Conservation (phyloP, 2,113 vertebrate species). For the Oreocharis arfaki region DNA sequence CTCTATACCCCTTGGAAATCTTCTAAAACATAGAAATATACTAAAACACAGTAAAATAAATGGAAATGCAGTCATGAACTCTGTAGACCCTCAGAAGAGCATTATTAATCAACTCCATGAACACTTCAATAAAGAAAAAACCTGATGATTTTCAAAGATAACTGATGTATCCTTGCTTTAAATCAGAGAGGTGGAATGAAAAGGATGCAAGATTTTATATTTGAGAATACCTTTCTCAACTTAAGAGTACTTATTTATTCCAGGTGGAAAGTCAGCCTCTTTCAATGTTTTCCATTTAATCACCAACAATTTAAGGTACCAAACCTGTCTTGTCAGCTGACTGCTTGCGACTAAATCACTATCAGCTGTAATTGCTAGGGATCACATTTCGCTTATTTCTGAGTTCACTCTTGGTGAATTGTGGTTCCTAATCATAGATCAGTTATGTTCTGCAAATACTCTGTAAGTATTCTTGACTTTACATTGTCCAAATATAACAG, state of each 20-base stretch:
- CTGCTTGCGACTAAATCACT: neutral
- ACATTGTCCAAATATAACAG: neutral
- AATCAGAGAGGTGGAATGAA: neutral
- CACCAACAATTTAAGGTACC: neutral
- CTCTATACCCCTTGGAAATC: neutral
- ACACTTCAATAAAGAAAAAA: neutral
- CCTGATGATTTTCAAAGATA: neutral
- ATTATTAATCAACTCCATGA: neutral
- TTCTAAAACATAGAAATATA: neutral
- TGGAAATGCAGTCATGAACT: neutral
- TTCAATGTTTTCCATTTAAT: neutral
- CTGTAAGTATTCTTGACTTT: neutral
- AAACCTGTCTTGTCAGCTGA: neutral
- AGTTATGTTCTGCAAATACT: neutral
- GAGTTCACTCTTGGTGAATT: neutral
- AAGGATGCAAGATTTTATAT: neutral
- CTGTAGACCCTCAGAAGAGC: neutral
- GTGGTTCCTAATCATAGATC: neutral
- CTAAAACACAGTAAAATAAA: neutral
- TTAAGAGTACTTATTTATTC: neutral
- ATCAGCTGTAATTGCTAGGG: neutral
- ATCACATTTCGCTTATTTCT: neutral
- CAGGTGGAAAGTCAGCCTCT: neutral
- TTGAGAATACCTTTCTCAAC: neutral
- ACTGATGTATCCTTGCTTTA: neutral